Conservation (phyloP, 2,113 vertebrate species). For the Drymodes brunneopygia region DNA sequence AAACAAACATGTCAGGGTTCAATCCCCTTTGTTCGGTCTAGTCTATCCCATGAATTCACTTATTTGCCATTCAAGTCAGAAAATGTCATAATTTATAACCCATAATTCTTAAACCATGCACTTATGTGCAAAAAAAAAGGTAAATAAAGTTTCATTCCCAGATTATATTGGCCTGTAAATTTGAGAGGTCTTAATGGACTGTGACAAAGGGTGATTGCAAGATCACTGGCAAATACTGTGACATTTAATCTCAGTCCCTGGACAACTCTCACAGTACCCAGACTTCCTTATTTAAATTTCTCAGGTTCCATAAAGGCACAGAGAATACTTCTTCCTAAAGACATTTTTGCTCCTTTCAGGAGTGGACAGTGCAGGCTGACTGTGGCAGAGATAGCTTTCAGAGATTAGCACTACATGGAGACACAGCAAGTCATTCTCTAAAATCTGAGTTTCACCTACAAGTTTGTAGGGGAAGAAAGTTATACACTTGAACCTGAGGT, state of each 20-base stretch:
- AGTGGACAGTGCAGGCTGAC: neutral
- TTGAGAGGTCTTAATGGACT: neutral
- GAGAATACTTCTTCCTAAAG: neutral
- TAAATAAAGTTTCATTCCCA: neutral
- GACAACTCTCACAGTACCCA: neutral
- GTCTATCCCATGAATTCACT: neutral
- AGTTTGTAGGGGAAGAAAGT: neutral
- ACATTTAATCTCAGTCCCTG: neutral
- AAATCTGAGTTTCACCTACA: neutral
- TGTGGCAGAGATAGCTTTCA: neutral
- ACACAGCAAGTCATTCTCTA: neutral
- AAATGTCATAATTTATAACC: neutral
- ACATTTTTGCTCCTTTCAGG: neutral
- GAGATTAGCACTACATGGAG: neutral
- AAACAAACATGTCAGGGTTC: neutral
- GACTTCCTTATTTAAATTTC: neutral
- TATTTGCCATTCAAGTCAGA: neutral
- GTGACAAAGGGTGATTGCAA: neutral
- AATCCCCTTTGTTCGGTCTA: neutral
- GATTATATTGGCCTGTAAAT: neutral
- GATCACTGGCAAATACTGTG: neutral
- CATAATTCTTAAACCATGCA: neutral
- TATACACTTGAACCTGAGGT: neutral
- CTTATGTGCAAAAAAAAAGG: neutral
- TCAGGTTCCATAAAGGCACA: neutral